phyloP scores from a whole-genome alignment of 2,888 invertebrate species.

The Lithophane semibrunnea region DNA sequence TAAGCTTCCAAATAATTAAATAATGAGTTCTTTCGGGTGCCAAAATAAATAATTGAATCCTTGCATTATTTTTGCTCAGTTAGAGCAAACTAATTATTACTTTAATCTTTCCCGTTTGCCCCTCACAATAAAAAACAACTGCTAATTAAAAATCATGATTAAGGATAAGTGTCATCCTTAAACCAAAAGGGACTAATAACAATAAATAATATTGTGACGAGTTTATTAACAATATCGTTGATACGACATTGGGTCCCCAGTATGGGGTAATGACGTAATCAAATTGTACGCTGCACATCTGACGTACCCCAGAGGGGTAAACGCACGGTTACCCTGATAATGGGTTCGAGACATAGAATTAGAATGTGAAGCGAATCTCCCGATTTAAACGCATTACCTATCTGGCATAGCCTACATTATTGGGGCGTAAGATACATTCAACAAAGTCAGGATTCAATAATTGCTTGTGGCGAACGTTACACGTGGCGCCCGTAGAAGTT shows the following conservation, averaged over 20 bases:
- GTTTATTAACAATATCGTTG: constrained; percentile 74
- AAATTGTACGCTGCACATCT: constrained; percentile 81
- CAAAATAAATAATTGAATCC: neutral
- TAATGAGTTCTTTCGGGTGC: neutral
- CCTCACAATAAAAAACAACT: constrained; percentile 28
- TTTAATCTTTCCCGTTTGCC: constrained; percentile 1
- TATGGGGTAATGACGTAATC: constrained; percentile 82
- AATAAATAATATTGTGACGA: constrained; percentile 77
- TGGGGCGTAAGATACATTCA: neutral
- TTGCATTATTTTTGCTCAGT: neutral
- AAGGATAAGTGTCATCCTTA: constrained; percentile 5
- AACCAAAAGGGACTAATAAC: constrained; percentile 55
- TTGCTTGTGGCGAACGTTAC: neutral
- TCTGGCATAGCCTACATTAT: neutral
- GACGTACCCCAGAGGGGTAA: constrained; percentile 66
- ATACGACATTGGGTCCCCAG: constrained; percentile 72
- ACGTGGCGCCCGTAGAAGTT: neutral
- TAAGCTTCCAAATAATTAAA: neutral
- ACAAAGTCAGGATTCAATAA: neutral
- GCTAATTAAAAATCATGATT: constrained; percentile 56
- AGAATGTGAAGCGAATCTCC: constrained; percentile 2
- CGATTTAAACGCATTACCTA: neutral
- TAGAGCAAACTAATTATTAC: constrained; percentile 32
- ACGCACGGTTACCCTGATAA: constrained; percentile 84
- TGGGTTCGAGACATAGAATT: constrained; percentile 72